These are phyloP conservation scores for Phataginus tricuspis DNA, from an alignment of 2,797 vertebrate genomes.

Conservation along the genomic window DNA sequence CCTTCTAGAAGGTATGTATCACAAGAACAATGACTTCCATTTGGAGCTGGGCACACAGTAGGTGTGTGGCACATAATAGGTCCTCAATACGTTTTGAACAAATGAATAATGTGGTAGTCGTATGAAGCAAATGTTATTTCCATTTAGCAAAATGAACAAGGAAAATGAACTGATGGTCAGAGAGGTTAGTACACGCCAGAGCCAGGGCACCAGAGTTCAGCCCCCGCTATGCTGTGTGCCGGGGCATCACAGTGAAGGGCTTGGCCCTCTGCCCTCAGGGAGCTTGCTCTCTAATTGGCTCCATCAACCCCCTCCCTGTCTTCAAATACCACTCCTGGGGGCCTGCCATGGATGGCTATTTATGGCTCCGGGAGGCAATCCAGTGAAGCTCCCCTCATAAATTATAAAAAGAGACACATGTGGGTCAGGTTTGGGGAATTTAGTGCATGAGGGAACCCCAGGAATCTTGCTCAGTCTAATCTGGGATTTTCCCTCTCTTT, in stretches of 20 bases:
- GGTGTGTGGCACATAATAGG: background rate
- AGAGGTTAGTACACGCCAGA: background rate
- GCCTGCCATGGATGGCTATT: constrained; percentile 73
- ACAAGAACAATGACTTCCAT: background rate
- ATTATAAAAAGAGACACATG: constrained; percentile 78
- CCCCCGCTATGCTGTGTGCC: background rate
- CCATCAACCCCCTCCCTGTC: background rate
- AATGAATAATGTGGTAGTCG: background rate
- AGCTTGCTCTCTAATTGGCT: background rate
- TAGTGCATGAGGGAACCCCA: constrained; percentile 33
- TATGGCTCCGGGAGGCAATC: constrained; percentile 63
- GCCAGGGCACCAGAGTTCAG: background rate
- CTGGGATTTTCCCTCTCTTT: constrained; percentile 38
- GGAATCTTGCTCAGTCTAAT: background rate
- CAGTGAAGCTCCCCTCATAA: constrained; percentile 75
- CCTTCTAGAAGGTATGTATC: background rate
- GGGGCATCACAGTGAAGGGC: background rate
- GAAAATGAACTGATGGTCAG: background rate
- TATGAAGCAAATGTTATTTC: background rate
- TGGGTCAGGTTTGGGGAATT: constrained; percentile 77
- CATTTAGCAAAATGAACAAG: background rate
- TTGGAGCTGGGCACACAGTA: background rate
- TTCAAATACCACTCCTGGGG: background rate
- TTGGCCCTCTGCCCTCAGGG: background rate
- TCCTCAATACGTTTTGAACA: background rate